phyloP scores from a whole-genome alignment of 2,797 vertebrate genomes.

The Alcedo atthis region DNA sequence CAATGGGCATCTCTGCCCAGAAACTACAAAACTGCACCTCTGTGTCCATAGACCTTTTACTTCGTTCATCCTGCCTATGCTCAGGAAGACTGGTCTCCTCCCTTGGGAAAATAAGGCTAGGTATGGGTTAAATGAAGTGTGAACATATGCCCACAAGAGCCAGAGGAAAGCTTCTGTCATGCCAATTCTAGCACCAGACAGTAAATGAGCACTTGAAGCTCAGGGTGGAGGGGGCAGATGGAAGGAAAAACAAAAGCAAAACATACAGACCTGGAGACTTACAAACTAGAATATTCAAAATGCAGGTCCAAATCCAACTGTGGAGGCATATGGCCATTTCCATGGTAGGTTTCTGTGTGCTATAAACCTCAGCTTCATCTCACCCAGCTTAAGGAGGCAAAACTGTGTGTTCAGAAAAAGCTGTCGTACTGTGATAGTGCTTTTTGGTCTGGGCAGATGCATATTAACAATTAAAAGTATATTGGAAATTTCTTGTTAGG shows the following conservation, averaged over 20 bases:
- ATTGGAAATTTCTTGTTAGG: rapidly evolving
- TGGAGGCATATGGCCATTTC: rapidly evolving
- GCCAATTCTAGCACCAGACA: background rate
- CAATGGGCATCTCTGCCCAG: background rate
- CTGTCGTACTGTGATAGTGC: background rate
- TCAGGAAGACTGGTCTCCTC: rapidly evolving
- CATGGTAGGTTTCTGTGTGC: background rate
- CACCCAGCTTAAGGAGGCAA: background rate
- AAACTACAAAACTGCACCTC: background rate
- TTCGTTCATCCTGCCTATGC: rapidly evolving
- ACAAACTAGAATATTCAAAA: rapidly evolving
- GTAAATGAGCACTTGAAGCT: background rate
- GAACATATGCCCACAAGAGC: background rate
- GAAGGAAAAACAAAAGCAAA: rapidly evolving
- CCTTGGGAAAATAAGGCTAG: background rate
- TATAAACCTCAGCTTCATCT: background rate
- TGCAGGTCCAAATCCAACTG: background rate
- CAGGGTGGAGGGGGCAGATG: background rate
- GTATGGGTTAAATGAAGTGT: background rate
- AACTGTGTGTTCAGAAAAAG: rapidly evolving
- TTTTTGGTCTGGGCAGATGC: background rate
- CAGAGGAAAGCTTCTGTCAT: background rate
- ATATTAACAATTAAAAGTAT: background rate
- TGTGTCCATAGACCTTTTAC: background rate
- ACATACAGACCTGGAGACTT: background rate